Conservation (phyloP, 2,113 vertebrate genomes). For the Anthoscopus minutus region DNA sequence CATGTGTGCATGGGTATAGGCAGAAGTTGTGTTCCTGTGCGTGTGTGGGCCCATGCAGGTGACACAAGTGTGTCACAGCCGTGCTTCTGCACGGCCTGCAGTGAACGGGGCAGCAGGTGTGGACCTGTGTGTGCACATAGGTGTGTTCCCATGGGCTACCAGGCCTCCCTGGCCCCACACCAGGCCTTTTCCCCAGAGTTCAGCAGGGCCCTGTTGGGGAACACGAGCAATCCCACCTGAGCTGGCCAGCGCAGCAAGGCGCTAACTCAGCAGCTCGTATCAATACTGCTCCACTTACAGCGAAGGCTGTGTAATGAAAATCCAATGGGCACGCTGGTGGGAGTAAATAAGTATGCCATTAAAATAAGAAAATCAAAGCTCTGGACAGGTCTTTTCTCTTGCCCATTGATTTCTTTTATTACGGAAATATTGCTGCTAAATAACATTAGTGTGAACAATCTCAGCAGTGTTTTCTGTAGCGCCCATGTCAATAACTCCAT, state of each 20-base stretch:
- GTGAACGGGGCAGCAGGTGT: too few relatives aligned
- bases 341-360: conserved; percentile 76
- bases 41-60: neutral
- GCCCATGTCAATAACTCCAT: conserved; percentile 49
- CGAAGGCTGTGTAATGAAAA: conserved; percentile 69
- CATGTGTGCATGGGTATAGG: fast-evolving
- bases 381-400: conserved; percentile 72
- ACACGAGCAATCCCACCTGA: neutral
- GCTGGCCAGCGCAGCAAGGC: neutral
- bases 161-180: too few relatives aligned
- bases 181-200: neutral
- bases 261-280: conserved; percentile 71
- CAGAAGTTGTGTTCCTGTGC: neutral
- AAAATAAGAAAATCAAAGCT: conserved; percentile 74
- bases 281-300: conserved; percentile 70
- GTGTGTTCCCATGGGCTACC: neutral
- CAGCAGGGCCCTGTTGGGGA: neutral
- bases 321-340: conserved; percentile 65
- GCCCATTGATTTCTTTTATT: conserved; percentile 72
- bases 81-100: neutral
- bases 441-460: conserved; percentile 74
- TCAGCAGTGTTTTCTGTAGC: conserved; percentile 64
- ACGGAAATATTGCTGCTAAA: conserved; percentile 76
- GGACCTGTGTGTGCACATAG: fast-evolving
- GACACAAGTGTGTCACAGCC: neutral